Evolutionary conservation across 2,888 invertebrate species (phyloP), one percentile per base, ranked within the genome.

Genomic region (Drosophila siamana): DNA sequence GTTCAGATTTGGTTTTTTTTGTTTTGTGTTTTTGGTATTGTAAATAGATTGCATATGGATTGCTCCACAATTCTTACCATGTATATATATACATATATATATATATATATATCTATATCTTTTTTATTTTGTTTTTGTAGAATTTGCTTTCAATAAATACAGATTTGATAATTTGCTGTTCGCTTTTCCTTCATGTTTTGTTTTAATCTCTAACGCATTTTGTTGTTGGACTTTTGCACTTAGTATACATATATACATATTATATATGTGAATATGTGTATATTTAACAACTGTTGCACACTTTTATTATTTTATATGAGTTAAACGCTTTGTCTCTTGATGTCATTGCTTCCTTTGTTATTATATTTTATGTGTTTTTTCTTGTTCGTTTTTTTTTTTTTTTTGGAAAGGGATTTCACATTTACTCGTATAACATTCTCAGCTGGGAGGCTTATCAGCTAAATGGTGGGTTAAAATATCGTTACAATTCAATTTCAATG

Each of bases 41-140:
- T 89, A 83, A 83, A 83, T 89, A 89, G 70, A 89, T 85, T 80
- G 78, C 65, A 84, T 86, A 52, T 72, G 80, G 69, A 59, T 83
- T 69, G 71, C 71, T 83, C 76, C 63, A 19, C 28, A 71, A 43
- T 43, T 26, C 8, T 19, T 51, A 11, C 7, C 22, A 11, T 46
- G 5, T 22, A 1, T 22, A 22, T 22, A 22, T 22, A 22, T 50
- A 11, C 19, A 3, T 47, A 28, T 48, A 8, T 40, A 22, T n/a
- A 16, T n/a, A 9, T 11, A 11, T 48, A 28, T 41, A 7, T 51
- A 11, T n/a, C 9, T 8, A 9, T 50, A 26, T 4, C 40, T 55
- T 26, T 13, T 30, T 43, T 47, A 50, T 47, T 26, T 63, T 85
- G 62, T 54, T 47, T 47, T 63, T 85, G 62, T 78, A 69, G 73